Evolutionary conservation across 1,140 invertebrate species (phyloP), one percentile per base, ranked within the genome.

Genomic region (Drosophila kurseongensis): DNA sequence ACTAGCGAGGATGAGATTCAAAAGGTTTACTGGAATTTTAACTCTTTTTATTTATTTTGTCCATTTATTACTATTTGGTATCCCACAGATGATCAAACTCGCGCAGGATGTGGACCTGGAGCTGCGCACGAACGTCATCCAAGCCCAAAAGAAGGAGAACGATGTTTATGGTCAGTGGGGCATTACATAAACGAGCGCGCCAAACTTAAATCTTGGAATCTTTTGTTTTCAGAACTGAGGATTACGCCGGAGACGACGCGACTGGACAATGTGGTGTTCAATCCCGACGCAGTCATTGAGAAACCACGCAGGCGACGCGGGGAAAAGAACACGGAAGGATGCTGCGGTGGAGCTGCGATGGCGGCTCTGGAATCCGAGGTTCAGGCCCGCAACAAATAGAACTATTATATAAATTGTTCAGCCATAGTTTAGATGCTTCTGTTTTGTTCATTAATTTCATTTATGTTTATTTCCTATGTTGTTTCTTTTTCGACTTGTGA

Each of bases 51-150:
- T 9, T 40, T 35, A 10, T 9, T 32, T 1, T 1, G 3, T 2
- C 41, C n/a, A 16, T 10, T 2, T 23, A 0, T 42, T n/a, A 13
- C 6, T 18, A 40, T 9, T 51, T 23, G 4, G 3, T 2, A 16
- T 40, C 23, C 48, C 44, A 6, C 16, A 92, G 91, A 85, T 91
- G 86, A 78, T 92, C 8, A 61, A 91, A 48, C 58, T 92, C 14
- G 91, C 91, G 1, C 32, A 74, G 12, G 91, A 92, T 38, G 90
- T 91, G 5, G 76, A 80, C 14, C 47, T 90, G 8, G 91, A 92
- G 54, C 54, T 92, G 27, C 91, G 90, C 3, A 88, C 91, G 4
- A 92, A 91, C 72, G 89, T 92, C 12, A 90, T 92, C 47, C 91
- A 92, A 54, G 91, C 91, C 9, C 50, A 68, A 32, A 52, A 82